phyloP scores from a whole-genome alignment of 2,113 vertebrate species.

The Orcinus orca region DNA sequence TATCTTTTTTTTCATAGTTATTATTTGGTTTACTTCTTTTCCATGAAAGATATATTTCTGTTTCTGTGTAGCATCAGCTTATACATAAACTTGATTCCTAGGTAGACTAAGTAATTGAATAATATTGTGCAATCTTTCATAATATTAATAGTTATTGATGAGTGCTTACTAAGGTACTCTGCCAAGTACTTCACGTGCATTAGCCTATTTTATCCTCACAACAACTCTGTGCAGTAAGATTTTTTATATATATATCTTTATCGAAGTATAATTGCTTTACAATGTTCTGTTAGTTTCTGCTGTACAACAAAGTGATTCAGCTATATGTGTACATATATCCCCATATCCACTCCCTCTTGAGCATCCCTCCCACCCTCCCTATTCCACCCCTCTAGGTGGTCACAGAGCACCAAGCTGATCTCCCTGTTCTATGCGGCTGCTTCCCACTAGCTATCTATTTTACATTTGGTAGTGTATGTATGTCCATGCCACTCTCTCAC shows the following conservation, averaged over 20 bases:
- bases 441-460: too few species aligned
- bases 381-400: too few species aligned
- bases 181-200: not conserved
- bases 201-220: not conserved
- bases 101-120: not conserved
- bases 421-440: too few species aligned
- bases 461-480: too few species aligned
- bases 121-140: not conserved
- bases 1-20: not conserved
- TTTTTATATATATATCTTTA: not conserved
- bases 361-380: too few species aligned
- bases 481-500: too few species aligned
- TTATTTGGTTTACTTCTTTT: not conserved
- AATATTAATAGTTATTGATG: not conserved
- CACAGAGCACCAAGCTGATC: too few species aligned
- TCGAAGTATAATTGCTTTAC: too few species aligned
- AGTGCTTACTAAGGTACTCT: not conserved
- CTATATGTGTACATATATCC: too few species aligned
- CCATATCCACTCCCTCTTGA: too few species aligned
- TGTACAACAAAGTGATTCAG: too few species aligned
- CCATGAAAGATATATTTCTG: not conserved
- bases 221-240: not conserved
- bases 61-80: not conserved
- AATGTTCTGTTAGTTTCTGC: too few species aligned
- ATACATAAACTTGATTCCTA: not conserved